A percentile compares a stretch with the other conserved stretches of the same genome.
Conservation (phyloP, 2,113 vertebrate genomes). For the Channa maculata region DNA sequence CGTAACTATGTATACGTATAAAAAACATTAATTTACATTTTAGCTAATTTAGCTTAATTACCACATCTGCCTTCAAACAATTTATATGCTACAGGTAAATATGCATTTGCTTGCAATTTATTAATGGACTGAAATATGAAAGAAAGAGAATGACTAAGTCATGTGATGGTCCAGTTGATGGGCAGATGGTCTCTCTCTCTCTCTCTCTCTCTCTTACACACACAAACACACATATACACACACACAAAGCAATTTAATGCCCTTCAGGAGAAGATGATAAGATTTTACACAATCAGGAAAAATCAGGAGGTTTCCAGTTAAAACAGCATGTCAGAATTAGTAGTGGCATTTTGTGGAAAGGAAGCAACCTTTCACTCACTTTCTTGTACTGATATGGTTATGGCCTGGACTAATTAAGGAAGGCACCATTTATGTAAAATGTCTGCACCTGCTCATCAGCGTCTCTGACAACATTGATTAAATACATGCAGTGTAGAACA, state of each 20-base stretch:
- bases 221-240: constrained; percentile 8
- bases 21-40: constrained; percentile 4
- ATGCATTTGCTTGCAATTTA: constrained; percentile 33
- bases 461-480: constrained; percentile 62
- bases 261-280: neutral
- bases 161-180: constrained; percentile 68
- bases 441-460: constrained; percentile 64
- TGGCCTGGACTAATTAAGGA: constrained; percentile 52
- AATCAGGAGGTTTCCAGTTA: neutral
- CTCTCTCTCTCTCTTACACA: neutral
- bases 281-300: constrained; percentile 4
- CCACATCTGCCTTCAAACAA: neutral
- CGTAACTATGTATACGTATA: constrained; percentile 5
- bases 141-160: constrained; percentile 50
- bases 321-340: constrained; percentile 11
- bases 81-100: constrained; percentile 23
- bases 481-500: constrained; percentile 30
- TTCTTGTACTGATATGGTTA: constrained; percentile 32
- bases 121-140: constrained; percentile 49
- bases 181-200: constrained; percentile 65
- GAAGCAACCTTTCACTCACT: constrained; percentile 26
- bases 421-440: constrained; percentile 34
- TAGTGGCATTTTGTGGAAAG: neutral
- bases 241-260: neutral
- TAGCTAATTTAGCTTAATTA: neutral